Evolutionary conservation across 2,888 invertebrate genomes (phyloP).

Genomic region (Clivina fossor): DNA sequence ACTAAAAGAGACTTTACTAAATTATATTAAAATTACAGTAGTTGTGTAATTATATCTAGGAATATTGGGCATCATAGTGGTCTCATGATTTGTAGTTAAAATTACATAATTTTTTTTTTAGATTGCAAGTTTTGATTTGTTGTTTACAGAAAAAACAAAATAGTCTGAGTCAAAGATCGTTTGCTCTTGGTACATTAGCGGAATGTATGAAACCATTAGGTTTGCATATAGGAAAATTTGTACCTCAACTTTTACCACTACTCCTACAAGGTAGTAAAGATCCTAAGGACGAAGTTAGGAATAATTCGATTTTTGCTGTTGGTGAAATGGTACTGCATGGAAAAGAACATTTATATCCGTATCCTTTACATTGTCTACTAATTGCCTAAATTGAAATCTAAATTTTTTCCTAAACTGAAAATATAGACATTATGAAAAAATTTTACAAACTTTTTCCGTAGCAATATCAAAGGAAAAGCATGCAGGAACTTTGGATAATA

Average conservation of each 20-base stretch:
- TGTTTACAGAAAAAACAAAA: constrained; percentile 63
- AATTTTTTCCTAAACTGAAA: constrained; percentile 13
- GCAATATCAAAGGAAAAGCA: constrained; percentile 67
- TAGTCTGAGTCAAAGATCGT: constrained; percentile 67
- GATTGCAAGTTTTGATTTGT: constrained; percentile 32
- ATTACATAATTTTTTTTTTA: too few relatives aligned
- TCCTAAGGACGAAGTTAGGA: constrained; percentile 69
- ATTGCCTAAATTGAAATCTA: not conserved
- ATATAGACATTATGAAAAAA: constrained; percentile 63
- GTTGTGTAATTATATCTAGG: too few relatives aligned
- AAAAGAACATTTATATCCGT: constrained; percentile 64
- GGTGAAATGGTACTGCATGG: constrained; percentile 72
- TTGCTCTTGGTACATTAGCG: constrained; percentile 71
- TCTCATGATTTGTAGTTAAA: too few relatives aligned
- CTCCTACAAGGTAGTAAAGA: constrained; percentile 65
- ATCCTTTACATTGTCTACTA: constrained; percentile 53
- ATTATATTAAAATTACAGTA: too few relatives aligned
- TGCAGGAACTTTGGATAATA: constrained; percentile 70
- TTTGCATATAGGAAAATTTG: constrained; percentile 58
- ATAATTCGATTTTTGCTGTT: constrained; percentile 74
- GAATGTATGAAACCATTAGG: constrained; percentile 70
- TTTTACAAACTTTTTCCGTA: constrained; percentile 67
- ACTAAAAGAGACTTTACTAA: too few relatives aligned
- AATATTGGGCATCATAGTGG: too few relatives aligned
- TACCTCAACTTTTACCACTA: constrained; percentile 63